Conservation (phyloP, 2,888 invertebrate species). For the Dolichopus griseipennis region DNA sequence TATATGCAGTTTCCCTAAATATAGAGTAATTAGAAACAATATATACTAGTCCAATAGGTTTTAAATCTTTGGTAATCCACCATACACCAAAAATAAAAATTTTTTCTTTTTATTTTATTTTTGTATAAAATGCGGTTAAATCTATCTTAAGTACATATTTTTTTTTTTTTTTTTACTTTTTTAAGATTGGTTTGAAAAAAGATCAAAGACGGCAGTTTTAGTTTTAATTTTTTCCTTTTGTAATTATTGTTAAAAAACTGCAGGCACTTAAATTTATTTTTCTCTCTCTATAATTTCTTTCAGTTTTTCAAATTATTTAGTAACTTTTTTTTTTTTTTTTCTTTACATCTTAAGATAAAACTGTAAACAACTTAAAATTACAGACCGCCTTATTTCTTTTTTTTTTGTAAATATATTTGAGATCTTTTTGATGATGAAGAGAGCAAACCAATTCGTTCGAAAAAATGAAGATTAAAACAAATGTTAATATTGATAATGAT, state of each 20-base stretch:
- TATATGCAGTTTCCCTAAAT: too few species aligned
- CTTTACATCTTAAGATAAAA: neutral
- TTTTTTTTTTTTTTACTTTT: neutral
- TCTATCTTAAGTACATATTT: neutral
- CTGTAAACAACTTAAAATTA: constrained; percentile 4
- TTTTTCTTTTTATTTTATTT: neutral
- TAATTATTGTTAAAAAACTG: neutral
- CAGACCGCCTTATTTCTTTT: neutral
- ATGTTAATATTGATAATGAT: neutral
- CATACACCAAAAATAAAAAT: too few species aligned
- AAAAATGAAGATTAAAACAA: neutral
- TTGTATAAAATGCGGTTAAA: neutral
- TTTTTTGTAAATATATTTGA: neutral
- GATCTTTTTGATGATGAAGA: neutral
- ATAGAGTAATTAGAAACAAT: too few species aligned
- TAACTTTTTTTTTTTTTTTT: neutral
- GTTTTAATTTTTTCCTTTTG: too few species aligned
- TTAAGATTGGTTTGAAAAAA: neutral
- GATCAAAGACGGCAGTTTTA: constrained; percentile 1
- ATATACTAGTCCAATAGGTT: too few species aligned
- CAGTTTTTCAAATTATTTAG: neutral
- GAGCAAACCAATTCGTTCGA: neutral
- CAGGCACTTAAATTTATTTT: constrained; percentile 2
- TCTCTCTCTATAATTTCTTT: too few species aligned
- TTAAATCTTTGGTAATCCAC: too few species aligned